Base-by-base conservation (phyloP, 1,140 invertebrate genomes). In the Magallana gigas region DNA sequence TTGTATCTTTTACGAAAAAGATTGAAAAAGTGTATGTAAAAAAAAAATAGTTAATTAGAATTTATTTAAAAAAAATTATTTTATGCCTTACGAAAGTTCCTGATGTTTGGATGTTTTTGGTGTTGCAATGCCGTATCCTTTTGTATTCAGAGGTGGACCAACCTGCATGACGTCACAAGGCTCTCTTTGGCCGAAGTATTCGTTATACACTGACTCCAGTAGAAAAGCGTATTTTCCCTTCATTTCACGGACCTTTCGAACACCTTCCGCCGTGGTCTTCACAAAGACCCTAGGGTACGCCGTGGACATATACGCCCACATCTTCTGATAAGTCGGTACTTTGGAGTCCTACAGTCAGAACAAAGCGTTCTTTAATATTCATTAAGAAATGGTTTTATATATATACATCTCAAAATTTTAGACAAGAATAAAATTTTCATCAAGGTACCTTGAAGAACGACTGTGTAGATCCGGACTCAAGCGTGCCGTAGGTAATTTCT, bases 131-230 rank as follows among this genome's bases (percentile, higher is more conserved):
- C 98, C 98, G 94, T 98, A 99, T 87, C 98, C 98, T 94, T 99
- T 98, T 12, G 97, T 97, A 94, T 99, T 98, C 85, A 99, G 96
- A 95, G 98, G 97, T 90, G 97, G 96, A 1, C 98, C 98, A 81
- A 99, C 96, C 90, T 94, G 98, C 97, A 99, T 98, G 2, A 98
- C 99, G 94, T 99, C 98, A 94, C 98, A 99, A 0, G 98, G 98
- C 91, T 97, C 96, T 86, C 97, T 95, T 92, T 98, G 97, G 95
- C 99, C 99, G 68, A 97, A 97, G 94, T 99, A 99, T 93, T 99
- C 98, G 93, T 99, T 99, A 92, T 98, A 98, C 0, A 98, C 98
- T 11, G 98, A 98, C 95, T 99, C 98, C 82, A 99, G 96, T 2
- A 99, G 95, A 90, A 98, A 96, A 23, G 98, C 98, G 94, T 98